Conservation (phyloP, 2,888 invertebrate genomes). For the Allophyes oxyacanthae region DNA sequence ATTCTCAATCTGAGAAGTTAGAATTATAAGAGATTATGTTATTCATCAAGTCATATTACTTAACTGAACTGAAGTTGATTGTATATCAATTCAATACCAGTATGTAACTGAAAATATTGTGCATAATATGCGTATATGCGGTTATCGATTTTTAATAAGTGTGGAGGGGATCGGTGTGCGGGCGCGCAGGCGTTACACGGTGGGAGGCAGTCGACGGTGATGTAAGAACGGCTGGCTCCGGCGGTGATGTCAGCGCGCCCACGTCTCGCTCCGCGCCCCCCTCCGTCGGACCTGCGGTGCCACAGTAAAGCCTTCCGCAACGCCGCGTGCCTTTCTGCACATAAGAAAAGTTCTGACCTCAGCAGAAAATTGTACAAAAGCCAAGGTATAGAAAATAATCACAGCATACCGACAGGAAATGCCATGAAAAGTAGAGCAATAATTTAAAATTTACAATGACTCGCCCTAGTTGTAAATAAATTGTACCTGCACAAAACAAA, state of each 20-base stretch:
- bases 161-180: slow-evolving; percentile 58
- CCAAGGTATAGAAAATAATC: neutral
- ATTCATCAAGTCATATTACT: too few species aligned
- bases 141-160: slow-evolving; percentile 66
- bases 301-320: slow-evolving; percentile 82
- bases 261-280: slow-evolving; percentile 72
- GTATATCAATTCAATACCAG: too few species aligned
- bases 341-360: slow-evolving; percentile 28
- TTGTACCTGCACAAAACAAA: neutral
- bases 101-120: slow-evolving; percentile 2
- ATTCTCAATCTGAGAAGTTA: too few species aligned
- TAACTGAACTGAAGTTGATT: too few species aligned
- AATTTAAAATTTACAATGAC: too few species aligned
- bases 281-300: slow-evolving; percentile 61
- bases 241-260: slow-evolving; percentile 88
- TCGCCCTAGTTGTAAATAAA: neutral
- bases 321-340: slow-evolving; percentile 58
- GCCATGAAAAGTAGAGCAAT: too few species aligned
- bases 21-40: too few species aligned
- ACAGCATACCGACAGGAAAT: too few species aligned
- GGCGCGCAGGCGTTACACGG: slow-evolving; percentile 70
- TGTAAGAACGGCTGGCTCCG: slow-evolving; percentile 86
- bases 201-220: slow-evolving; percentile 81
- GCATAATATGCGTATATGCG: slow-evolving; percentile 21
- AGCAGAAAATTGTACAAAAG: slow-evolving; percentile 13